These are phyloP conservation scores for Ceuthmochares aereus DNA, from an alignment of 2,113 vertebrate species.

Conservation along the genomic window DNA sequence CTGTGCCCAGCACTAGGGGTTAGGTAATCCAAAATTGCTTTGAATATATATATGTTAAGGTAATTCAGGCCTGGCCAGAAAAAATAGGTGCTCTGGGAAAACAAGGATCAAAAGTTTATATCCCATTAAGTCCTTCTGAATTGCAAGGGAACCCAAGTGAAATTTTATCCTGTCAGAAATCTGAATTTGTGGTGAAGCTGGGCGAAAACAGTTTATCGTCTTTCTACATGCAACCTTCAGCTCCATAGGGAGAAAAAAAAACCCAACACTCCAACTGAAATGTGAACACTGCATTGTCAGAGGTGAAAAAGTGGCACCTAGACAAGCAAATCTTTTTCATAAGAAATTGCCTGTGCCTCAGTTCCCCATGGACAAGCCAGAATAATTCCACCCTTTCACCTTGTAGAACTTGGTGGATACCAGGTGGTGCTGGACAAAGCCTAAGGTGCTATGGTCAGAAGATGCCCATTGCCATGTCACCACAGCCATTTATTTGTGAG, in stretches of 20 bases:
- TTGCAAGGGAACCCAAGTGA: not conserved
- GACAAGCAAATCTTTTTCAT: not conserved
- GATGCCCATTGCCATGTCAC: not conserved
- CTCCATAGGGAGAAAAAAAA: not conserved
- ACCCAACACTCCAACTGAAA: not conserved
- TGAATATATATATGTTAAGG: not conserved
- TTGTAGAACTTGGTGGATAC: not conserved
- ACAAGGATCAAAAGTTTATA: not conserved
- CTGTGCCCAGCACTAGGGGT: not conserved
- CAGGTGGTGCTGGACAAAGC: not conserved
- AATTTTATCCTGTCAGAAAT: not conserved
- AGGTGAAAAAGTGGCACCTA: not conserved
- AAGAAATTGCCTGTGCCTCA: not conserved
- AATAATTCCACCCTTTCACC: not conserved
- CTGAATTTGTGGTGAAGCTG: not conserved
- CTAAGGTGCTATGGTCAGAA: not conserved
- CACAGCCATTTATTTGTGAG: not conserved
- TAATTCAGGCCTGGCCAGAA: not conserved
- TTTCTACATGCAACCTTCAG: not conserved
- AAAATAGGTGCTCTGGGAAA: not conserved
- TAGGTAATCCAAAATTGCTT: not conserved
- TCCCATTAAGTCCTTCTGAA: not conserved
- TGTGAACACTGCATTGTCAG: not conserved
- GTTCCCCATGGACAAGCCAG: not conserved
- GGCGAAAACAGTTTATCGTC: not conserved